A percentile compares a stretch with the other conserved stretches of the same genome.
These are phyloP conservation scores for Tragulus kanchil DNA, from an alignment of 2,113 vertebrate species.

Conservation along the genomic window DNA sequence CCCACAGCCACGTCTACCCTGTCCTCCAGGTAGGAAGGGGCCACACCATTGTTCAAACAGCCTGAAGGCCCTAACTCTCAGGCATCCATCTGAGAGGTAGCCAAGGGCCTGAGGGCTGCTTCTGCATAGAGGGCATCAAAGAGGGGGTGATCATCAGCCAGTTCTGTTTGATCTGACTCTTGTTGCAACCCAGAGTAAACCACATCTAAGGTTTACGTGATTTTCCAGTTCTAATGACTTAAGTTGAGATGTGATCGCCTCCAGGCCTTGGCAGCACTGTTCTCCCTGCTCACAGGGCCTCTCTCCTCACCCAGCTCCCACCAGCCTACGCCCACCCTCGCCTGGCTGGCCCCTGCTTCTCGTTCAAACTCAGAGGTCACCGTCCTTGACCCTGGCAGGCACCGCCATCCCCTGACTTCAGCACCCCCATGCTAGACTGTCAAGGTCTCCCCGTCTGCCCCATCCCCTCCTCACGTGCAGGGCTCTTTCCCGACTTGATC, in stretches of 20 bases:
- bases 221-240: not conserved
- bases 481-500: not conserved
- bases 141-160: not conserved
- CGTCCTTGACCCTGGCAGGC: not conserved
- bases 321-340: not conserved
- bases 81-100: not conserved
- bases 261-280: not conserved
- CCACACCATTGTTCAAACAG: not conserved
- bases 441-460: not conserved
- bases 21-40: not conserved
- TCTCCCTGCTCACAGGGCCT: not conserved
- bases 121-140: not conserved
- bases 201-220: not conserved
- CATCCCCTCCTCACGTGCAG: not conserved
- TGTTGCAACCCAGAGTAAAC: not conserved
- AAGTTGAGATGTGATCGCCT: not conserved
- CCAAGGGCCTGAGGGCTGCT: not conserved
- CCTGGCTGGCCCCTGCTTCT: not conserved
- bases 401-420: not conserved
- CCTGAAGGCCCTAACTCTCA: not conserved
- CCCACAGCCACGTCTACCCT: not conserved
- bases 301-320: not conserved
- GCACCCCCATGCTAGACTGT: fast-evolving
- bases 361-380: not conserved
- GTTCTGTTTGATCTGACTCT: not conserved